Base-by-base conservation (phyloP, 2,888 invertebrate genomes). In the Leptogaster cylindrica region DNA sequence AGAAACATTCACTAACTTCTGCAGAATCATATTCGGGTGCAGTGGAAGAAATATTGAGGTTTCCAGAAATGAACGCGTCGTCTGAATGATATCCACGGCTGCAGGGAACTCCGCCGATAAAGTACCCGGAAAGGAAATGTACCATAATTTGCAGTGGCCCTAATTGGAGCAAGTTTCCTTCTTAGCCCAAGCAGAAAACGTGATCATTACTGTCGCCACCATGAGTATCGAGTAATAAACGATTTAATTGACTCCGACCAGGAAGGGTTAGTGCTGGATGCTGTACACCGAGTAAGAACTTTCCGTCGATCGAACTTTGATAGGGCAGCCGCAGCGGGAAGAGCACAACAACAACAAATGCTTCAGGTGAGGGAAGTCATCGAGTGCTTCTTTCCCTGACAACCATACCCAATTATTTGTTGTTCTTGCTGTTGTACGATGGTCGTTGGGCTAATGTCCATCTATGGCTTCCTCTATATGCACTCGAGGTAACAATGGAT, bases 401-500 rank as follows among this genome's bases (percentile, higher is more conserved):
- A 14, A 14, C 14, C 27, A 10, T n/a, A 61, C 28, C 28, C 8
- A 58, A 25, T 48, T 12, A 41, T 10, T 8, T 14, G 27, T 4
- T 7, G 27, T 25, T 3, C 7, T 41, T 4, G 25, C n/a, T n/a
- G 6, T 25, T 23, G 10, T 12, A 14, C 14, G 41, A n/a, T 10
- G 2, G 14, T 14, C 41, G 7, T 41, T 6, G 44, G 10, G 61
- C 27, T 61, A 61, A 61, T 61, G 61, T 27, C 44, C 41, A 61
- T 6, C 14, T 44, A 44, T 23, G 61, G 58, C 41, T 58, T 61
- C 44, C n/a, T 48, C 33, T 8, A 31, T 18, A 44, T 14, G 27
- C n/a, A 14, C 27, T 18, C 28, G 61, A 25, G 27, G 41, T 27
- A 61, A 61, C 28, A 44, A 20, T 44, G 27, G 61, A 61, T 61